Evolutionary conservation across 1,140 invertebrate species (phyloP), one percentile per base, ranked within the genome.

Genomic region (Sinella curviseta): DNA sequence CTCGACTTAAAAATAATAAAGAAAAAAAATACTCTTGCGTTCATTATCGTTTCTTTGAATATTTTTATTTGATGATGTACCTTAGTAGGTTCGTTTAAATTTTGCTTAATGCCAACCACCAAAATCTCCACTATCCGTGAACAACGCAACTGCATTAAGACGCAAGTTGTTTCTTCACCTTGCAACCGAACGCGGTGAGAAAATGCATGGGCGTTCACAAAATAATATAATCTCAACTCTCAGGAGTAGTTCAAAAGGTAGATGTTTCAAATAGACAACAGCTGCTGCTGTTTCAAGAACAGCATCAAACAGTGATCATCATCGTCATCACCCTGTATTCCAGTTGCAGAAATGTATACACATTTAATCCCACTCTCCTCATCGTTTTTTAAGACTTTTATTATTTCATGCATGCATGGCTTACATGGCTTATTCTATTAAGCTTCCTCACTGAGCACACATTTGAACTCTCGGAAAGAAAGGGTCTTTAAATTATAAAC

Each of bases 171-270:
- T 12, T 48, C 39, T 20, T 20, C 39, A 48, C 20, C 39, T 48
- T 48, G 39, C n/a, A n/a, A n/a, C n/a, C 39, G 20, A 20, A 48
- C 39, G 26, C 57, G 57, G 57, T 65, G 57, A 65, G 57, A 65
- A 65, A 65, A 26, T n/a, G 57, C 57, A 65, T 65, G 57, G 57
- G 57, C 57, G 57, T 65, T 65, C 8, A 65, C 57, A 65, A 4
- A 65, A 20, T 48, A 48, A 48, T 48, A 48, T 48, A 20, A 48
- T 48, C 39, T 48, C n/a, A n/a, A n/a, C 39, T 48, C 17, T 48
- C 39, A 48, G 39, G 39, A 48, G 39, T 48, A 48, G 39, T 48
- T 48, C 17, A 17, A 48, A n/a, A 48, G 39, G 39, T 48, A 17
- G 4, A 4, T 48, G 4, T 17, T 48, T 8, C 4, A 48, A 8